Base-by-base conservation (phyloP, 2,797 vertebrate species). In the Hydrolagus colliei region DNA sequence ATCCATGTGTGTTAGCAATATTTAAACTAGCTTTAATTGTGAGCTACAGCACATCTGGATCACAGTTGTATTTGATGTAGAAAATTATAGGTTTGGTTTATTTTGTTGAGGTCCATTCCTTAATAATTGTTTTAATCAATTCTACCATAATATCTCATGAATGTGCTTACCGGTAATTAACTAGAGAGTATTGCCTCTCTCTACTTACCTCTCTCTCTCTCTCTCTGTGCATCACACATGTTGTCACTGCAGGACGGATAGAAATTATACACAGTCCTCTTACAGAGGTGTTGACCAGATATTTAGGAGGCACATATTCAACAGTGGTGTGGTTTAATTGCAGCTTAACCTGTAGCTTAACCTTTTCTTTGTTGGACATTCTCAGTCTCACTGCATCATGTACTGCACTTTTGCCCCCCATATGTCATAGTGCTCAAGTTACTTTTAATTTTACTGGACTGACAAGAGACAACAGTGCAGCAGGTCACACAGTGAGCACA, bases 121-220 rank as follows among this genome's bases (percentile, higher is more conserved):
- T 22, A 12, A 3, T 73, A 71, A 73, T 32, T 27, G n/a, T 11
- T 73, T 73, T 27, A 10, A 27, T 73, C 11, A 32, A 73, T 73
- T 10, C 41, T 73, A 11, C 27, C 11, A 27, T 35, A 52, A n/a
- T 79, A 5, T 79, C 61, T 8, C 13, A 27, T 78, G 41, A 14
- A 14, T 79, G 61, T 63, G n/a, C 63, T 78, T 65, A n/a, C n/a
- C n/a, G n/a, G n/a, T n/a, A 79, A 65, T 63, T 79, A 63, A 79
- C 77, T n/a, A 27, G 77, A 79, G n/a, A 16, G n/a, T 62, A 63
- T 63, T 65, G 11, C 22, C 27, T 22, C 20, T 22, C 13, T 79
- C 22, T 16, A 27, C 77, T 65, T 79, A 63, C 61, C 27, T 79
- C 12, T 12, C n/a, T 61, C n/a, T n/a, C n/a, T n/a, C 27, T 79